A percentile compares a stretch with the other conserved stretches of the same genome.
These are phyloP conservation scores for Tigriopus californicus DNA, from an alignment of 2,888 invertebrate species.

Conservation along the genomic window DNA sequence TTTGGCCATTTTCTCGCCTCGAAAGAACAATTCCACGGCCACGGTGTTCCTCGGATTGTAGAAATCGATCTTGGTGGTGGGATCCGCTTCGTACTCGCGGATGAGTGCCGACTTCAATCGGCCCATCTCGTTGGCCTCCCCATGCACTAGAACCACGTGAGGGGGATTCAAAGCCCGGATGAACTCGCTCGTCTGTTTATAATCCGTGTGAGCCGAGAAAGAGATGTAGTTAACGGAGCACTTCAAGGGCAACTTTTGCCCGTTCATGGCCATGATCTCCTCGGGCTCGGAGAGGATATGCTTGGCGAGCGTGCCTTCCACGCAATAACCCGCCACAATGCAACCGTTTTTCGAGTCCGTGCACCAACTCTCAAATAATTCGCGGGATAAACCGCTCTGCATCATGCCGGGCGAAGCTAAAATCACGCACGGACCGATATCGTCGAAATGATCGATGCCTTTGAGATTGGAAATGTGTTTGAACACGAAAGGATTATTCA, in stretches of 20 bases:
- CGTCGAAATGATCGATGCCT: constrained; percentile 98
- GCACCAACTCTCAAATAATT: constrained; percentile 97
- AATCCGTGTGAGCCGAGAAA: constrained; percentile 97
- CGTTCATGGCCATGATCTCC: constrained; percentile 83
- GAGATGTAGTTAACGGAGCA: constrained; percentile 99
- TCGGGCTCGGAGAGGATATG: constrained; percentile 90
- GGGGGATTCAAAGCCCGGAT: constrained; percentile 82
- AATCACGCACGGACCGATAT: constrained; percentile 97
- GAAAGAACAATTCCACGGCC: constrained; percentile 72
- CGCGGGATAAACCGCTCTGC: constrained; percentile 75
- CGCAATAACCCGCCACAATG: constrained; percentile 68
- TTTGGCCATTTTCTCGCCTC: constrained; percentile 96
- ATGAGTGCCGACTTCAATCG: constrained; percentile 81
- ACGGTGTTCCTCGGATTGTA: constrained; percentile 94
- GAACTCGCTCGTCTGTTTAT: constrained; percentile 92
- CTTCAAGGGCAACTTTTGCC: constrained; percentile 84
- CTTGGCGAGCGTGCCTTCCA: constrained; percentile 59
- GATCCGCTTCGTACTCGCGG: constrained; percentile 76
- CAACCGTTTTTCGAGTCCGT: constrained; percentile 94
- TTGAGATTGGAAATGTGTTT: constrained; percentile 88
- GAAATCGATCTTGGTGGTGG: constrained; percentile 47
- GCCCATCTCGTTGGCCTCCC: constrained; percentile 97
- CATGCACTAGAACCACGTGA: constrained; percentile 90
- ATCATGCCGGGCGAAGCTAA: constrained; percentile 99
- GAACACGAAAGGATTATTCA: constrained; percentile 97